A percentile compares a stretch with the other conserved stretches of the same genome.
phyloP scores from a whole-genome alignment of 2,888 invertebrate genomes.

The Platypus cylindrus region DNA sequence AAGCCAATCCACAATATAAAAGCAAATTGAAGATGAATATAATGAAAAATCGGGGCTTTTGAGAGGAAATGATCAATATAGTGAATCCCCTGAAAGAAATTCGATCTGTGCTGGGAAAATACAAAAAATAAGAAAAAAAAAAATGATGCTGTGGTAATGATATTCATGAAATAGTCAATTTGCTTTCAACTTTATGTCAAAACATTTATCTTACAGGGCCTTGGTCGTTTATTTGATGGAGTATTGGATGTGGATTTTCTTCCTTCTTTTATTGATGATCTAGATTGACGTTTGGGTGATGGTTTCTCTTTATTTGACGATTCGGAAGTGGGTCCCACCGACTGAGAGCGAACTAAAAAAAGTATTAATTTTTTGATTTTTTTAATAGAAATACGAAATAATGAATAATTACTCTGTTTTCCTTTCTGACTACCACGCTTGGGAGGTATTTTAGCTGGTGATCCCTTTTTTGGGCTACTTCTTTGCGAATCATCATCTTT shows the following conservation, averaged over 20 bases:
- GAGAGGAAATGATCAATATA: too few relatives aligned
- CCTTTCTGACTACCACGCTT: slow-evolving; percentile 39
- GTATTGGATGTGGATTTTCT: slow-evolving; percentile 49
- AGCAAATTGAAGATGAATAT: too few relatives aligned
- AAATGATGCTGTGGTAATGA: too few relatives aligned
- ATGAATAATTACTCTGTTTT: slow-evolving; percentile 43
- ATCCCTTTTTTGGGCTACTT: slow-evolving; percentile 41
- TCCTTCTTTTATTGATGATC: slow-evolving; percentile 51
- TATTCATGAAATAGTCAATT: too few relatives aligned
- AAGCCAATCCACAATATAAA: too few relatives aligned
- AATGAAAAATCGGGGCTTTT: too few relatives aligned
- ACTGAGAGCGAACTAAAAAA: slow-evolving; percentile 50
- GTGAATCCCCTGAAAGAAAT: too few relatives aligned
- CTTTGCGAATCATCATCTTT: slow-evolving; percentile 41
- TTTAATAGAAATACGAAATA: too few relatives aligned
- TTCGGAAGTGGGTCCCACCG: slow-evolving; percentile 50
- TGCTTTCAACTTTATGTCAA: too few relatives aligned
- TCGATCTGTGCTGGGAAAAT: too few relatives aligned
- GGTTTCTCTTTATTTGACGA: slow-evolving; percentile 39
- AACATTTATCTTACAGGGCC: slow-evolving; percentile 64
- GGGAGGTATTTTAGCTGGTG: slow-evolving; percentile 45
- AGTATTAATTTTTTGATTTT: background rate
- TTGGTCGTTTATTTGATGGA: slow-evolving; percentile 46
- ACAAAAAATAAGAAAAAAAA: too few relatives aligned
- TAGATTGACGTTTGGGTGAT: slow-evolving; percentile 67